A percentile compares a stretch with the other conserved stretches of the same genome.
Conservation (phyloP, 2,797 vertebrate species). For the Chanos chanos region DNA sequence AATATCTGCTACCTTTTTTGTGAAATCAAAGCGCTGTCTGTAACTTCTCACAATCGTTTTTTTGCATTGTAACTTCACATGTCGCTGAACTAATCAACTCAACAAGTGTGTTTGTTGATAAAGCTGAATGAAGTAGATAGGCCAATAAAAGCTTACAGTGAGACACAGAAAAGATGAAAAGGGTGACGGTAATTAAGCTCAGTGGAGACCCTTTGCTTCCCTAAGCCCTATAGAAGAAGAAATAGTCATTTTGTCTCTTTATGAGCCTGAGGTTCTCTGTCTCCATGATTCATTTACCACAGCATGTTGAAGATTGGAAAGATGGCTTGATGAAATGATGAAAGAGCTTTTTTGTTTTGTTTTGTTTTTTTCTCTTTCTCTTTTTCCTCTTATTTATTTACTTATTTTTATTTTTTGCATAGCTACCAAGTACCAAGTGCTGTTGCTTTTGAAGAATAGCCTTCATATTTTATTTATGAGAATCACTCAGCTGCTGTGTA, state of each 20-base stretch:
- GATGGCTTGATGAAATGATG: conserved; percentile 33
- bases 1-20: conserved; percentile 43
- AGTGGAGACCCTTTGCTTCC: conserved; percentile 28
- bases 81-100: conserved; percentile 35
- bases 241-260: conserved; percentile 34
- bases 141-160: neutral
- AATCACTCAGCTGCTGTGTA: too few relatives aligned
- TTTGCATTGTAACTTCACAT: conserved; percentile 41
- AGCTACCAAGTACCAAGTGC: conserved; percentile 23
- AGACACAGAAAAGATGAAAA: conserved; percentile 34
- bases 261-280: conserved; percentile 36
- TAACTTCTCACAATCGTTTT: conserved; percentile 34
- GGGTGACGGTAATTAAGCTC: conserved; percentile 43
- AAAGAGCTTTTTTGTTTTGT: too few relatives aligned
- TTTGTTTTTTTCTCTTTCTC: too few relatives aligned
- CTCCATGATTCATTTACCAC: conserved; percentile 47
- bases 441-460: conserved; percentile 33
- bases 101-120: conserved; percentile 34
- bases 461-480: conserved; percentile 19
- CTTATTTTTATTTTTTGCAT: conserved; percentile 36
- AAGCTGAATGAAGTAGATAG: neutral
- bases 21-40: conserved; percentile 41
- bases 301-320: conserved; percentile 28
- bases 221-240: conserved; percentile 31
- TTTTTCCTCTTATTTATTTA: too few relatives aligned